Evolutionary conservation across 30 jellyfish, hydroid and myxozoan species (phyloP).

Genomic region (Catostylus mosaicus): DNA sequence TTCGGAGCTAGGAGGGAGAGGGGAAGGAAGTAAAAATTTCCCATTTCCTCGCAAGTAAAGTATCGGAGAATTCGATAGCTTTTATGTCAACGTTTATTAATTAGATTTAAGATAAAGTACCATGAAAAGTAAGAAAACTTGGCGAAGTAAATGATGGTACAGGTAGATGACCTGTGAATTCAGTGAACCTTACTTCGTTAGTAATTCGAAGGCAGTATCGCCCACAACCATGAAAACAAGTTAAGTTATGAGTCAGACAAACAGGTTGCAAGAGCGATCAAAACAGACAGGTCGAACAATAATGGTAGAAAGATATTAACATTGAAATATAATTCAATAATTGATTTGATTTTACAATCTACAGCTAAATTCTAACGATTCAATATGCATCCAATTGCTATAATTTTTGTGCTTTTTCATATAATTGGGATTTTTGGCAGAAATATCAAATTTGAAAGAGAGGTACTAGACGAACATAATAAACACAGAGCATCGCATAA

Average conservation of each 20-base stretch:
- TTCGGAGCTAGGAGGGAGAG: no score
- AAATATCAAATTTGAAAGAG: constrained; percentile 45
- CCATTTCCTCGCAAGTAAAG: no score
- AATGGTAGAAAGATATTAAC: no score
- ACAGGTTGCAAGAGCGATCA: background rate
- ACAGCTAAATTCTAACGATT: no score
- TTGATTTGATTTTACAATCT: no score
- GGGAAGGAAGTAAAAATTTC: no score
- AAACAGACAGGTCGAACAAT: background rate
- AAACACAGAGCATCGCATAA: constrained; percentile 72
- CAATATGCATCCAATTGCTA: background rate
- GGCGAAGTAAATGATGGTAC: background rate
- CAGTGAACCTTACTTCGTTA: constrained; percentile 48
- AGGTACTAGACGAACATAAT: constrained; percentile 72
- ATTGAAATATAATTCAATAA: background rate
- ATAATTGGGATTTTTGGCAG: constrained; percentile 1
- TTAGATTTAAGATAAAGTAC: background rate
- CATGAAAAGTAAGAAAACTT: background rate
- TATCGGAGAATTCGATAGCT: no score
- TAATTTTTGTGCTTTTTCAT: background rate
- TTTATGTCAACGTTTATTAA: no score
- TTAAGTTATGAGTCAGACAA: background rate
- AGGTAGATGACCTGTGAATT: constrained; percentile 33
- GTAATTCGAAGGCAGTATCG: constrained; percentile 2
- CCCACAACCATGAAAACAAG: constrained; percentile 5